Conservation (phyloP, 2,888 invertebrate species). For the Eristalis arbustorum region DNA sequence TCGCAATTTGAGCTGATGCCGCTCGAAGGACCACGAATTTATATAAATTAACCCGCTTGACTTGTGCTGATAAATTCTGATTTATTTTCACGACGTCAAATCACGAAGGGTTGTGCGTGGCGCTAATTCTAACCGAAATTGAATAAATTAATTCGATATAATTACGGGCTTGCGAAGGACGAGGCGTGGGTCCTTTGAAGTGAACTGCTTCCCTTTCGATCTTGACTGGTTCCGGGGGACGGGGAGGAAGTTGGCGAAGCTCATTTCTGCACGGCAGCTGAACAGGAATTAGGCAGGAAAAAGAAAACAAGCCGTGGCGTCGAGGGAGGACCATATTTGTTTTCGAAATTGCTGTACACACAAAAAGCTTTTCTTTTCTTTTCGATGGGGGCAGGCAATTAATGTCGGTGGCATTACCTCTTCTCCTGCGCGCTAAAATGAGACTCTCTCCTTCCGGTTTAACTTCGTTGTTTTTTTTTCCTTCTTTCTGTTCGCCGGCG, state of each 20-base stretch:
- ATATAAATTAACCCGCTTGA: slow-evolving; percentile 18
- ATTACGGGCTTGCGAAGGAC: slow-evolving; percentile 3
- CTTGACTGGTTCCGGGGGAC: background rate
- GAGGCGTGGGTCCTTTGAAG: background rate
- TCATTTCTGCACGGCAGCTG: slow-evolving; percentile 31
- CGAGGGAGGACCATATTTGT: slow-evolving; percentile 28
- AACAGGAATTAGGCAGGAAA: background rate
- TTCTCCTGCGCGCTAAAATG: slow-evolving; percentile 1
- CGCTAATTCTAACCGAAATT: slow-evolving; percentile 33
- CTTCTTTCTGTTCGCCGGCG: background rate
- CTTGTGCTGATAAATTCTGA: slow-evolving; percentile 42
- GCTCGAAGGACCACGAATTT: slow-evolving; percentile 41
- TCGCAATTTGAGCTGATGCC: slow-evolving; percentile 46
- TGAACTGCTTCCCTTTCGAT: background rate
- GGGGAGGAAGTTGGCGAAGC: background rate
- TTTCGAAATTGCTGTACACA: slow-evolving; percentile 21
- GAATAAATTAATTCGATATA: slow-evolving; percentile 60
- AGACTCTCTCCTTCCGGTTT: background rate
- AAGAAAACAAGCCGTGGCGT: background rate
- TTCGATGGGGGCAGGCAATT: slow-evolving; percentile 27
- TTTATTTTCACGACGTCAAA: slow-evolving; percentile 33
- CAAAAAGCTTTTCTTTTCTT: too few relatives aligned
- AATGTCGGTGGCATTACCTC: slow-evolving; percentile 47
- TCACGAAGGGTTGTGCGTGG: slow-evolving; percentile 42
- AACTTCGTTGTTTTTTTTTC: background rate